Conservation (phyloP, 92 coral and sea anemone genomes). For the Montipora capitata region DNA sequence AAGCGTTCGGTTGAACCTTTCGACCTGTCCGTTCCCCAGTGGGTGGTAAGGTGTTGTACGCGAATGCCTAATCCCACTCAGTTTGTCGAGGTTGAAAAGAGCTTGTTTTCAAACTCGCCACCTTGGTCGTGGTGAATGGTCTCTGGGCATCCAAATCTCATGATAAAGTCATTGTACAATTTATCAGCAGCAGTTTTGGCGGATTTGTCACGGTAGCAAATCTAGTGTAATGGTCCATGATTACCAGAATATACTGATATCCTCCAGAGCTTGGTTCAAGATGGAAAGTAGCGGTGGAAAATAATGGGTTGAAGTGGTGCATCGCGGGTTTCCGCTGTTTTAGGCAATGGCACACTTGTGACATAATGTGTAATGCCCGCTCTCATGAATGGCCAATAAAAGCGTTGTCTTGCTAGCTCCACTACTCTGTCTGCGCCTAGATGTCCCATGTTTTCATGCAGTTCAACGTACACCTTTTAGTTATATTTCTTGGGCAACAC, state of each 20-base stretch:
- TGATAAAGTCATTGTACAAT: not conserved
- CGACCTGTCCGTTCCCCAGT: not conserved
- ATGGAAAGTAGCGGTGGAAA: not conserved
- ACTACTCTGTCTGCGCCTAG: too few species aligned
- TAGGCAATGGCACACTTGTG: not conserved
- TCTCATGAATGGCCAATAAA: too few species aligned
- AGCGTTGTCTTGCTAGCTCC: too few species aligned
- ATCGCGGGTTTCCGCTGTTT: not conserved
- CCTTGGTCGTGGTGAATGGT: not conserved
- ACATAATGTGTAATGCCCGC: not conserved
- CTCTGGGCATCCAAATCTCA: not conserved
- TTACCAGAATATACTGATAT: not conserved
- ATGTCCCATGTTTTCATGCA: too few species aligned
- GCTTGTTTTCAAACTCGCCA: not conserved
- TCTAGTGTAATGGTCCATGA: too few species aligned
- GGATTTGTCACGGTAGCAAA: not conserved
- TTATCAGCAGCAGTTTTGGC: too few species aligned
- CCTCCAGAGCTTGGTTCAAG: not conserved
- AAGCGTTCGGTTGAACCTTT: not conserved
- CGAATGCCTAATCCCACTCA: too few species aligned
- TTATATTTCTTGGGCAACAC: too few species aligned
- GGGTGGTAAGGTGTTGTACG: too few species aligned
- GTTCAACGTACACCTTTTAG: too few species aligned
- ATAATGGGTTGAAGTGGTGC: not conserved
- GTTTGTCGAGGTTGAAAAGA: not conserved